Conservation (phyloP, 2,113 vertebrate genomes). For the Agelaius tricolor region DNA sequence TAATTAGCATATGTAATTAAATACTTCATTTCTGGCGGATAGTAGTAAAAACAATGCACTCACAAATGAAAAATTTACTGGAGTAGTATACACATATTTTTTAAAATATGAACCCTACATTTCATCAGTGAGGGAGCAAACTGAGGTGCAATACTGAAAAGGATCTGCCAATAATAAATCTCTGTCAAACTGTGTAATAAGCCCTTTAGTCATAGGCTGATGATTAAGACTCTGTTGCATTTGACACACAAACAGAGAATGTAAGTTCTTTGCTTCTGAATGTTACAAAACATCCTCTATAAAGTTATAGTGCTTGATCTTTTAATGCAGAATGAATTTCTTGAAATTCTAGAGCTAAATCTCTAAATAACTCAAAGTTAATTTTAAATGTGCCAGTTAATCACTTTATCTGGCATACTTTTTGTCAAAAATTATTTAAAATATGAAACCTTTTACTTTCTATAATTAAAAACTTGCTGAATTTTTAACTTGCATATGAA, state of each 20-base stretch:
- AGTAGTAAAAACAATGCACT: conserved; percentile 41
- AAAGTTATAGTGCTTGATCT: background rate
- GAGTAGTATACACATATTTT: background rate
- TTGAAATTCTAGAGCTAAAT: background rate
- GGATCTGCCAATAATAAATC: background rate
- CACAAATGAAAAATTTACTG: conserved; percentile 32
- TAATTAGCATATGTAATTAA: background rate
- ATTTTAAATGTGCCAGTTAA: background rate
- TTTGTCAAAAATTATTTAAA: background rate
- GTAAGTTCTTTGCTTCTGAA: background rate
- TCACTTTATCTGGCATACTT: background rate
- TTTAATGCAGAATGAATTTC: background rate
- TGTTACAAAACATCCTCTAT: background rate
- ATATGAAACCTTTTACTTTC: background rate
- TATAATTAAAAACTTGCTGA: background rate
- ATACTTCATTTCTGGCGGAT: conserved; percentile 41
- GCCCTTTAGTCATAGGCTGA: background rate
- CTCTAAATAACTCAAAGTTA: background rate
- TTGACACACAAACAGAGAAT: background rate
- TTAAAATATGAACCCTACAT: background rate
- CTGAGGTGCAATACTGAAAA: background rate
- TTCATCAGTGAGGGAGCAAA: conserved; percentile 9
- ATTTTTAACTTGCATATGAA: background rate
- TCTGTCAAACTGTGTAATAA: background rate
- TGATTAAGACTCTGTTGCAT: background rate